These are phyloP conservation scores for Zosterops pallidus DNA, from an alignment of 2,113 vertebrate species.

Conservation along the genomic window DNA sequence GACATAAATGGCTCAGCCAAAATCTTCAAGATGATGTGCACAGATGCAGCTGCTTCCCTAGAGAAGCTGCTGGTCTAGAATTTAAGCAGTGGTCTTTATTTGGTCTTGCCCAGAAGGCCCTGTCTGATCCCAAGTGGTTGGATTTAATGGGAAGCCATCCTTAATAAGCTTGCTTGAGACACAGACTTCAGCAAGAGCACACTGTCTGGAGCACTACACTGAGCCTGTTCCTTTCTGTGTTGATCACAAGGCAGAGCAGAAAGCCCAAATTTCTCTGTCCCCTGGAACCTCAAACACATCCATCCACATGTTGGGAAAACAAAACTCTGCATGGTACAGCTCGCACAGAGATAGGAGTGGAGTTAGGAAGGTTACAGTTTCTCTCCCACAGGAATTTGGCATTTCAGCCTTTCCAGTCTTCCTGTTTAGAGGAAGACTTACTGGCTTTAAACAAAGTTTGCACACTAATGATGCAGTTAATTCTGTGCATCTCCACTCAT, in stretches of 20 bases:
- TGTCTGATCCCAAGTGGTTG: not conserved
- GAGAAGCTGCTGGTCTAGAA: not conserved
- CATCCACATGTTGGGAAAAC: not conserved
- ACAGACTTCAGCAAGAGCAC: not conserved
- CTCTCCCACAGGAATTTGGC: not conserved
- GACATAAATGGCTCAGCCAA: not conserved
- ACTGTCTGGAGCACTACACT: not conserved
- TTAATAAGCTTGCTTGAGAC: not conserved
- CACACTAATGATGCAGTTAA: not conserved
- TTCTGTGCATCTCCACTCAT: not conserved
- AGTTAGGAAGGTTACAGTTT: not conserved
- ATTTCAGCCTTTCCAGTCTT: not conserved
- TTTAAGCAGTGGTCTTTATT: not conserved
- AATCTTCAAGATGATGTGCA: not conserved
- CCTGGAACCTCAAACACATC: not conserved
- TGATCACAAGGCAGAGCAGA: not conserved
- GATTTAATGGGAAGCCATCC: constrained; percentile 17
- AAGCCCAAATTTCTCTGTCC: not conserved
- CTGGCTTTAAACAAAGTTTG: not conserved
- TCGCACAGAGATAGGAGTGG: not conserved
- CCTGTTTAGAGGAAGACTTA: not conserved
- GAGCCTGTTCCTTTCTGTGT: not conserved
- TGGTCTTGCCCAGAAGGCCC: not conserved
- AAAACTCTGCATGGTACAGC: not conserved
- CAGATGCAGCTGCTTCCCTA: not conserved